These are phyloP conservation scores for Turnix velox DNA, from an alignment of 2,113 vertebrate genomes.

Conservation along the genomic window DNA sequence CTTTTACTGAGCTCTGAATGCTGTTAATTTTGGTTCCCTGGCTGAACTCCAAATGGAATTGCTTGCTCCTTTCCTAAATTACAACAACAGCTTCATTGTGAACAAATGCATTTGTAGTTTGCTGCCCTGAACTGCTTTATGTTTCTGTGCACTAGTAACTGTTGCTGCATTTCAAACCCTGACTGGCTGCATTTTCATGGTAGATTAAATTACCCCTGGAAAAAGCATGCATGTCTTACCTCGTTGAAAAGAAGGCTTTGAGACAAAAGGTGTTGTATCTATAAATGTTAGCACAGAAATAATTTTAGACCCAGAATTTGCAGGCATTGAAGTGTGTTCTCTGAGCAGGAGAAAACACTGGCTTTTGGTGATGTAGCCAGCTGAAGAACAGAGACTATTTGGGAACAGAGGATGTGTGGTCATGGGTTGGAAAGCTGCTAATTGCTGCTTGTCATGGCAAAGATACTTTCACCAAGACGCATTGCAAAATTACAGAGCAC, in stretches of 20 bases:
- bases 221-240: background rate
- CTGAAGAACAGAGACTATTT: background rate
- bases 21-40: conserved; percentile 11
- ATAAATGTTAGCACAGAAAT: background rate
- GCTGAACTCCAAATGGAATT: background rate
- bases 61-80: background rate
- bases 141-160: background rate
- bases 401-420: background rate
- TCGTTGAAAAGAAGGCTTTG: background rate
- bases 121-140: conserved; percentile 31
- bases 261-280: background rate
- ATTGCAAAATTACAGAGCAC: background rate
- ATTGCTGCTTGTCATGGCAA: background rate
- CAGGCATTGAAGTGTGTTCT: background rate
- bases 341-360: background rate
- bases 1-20: background rate
- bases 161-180: background rate
- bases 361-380: background rate
- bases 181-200: background rate
- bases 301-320: background rate
- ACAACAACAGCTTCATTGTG: background rate
- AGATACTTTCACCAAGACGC: background rate
- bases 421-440: background rate
- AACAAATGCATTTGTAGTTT: conserved; percentile 12
- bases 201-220: background rate